Evolutionary conservation across 2,888 invertebrate genomes (phyloP).

Genomic region (Dyspetes luteomarginatus): DNA sequence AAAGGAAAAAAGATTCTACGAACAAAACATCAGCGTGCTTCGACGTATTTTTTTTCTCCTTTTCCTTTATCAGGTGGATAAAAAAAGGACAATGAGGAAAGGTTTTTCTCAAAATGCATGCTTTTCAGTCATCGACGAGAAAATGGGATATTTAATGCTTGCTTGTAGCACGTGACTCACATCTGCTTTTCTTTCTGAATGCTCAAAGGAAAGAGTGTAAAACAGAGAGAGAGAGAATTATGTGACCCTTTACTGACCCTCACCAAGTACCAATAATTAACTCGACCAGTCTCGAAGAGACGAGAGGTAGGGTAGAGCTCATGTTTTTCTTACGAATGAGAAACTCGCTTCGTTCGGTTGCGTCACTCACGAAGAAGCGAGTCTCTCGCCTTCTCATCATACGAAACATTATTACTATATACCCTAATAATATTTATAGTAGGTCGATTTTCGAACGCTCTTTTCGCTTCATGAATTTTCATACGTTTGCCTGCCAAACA

Average conservation of each 20-base stretch:
- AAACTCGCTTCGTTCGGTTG: constrained; percentile 52
- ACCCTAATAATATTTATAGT: no score
- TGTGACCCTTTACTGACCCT: constrained; percentile 79
- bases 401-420: no score
- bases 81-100: neutral
- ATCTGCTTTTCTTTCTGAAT: constrained; percentile 76
- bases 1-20: neutral
- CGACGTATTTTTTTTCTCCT: neutral
- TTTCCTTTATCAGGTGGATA: neutral
- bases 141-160: neutral
- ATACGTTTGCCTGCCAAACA: no score
- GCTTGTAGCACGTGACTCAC: constrained; percentile 77
- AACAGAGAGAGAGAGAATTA: neutral
- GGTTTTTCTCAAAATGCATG: neutral
- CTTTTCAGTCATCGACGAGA: neutral
- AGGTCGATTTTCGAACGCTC: no score
- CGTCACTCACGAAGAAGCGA: constrained; percentile 53
- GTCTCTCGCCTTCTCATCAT: constrained; percentile 42
- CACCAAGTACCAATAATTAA: constrained; percentile 82
- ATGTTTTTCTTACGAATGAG: constrained; percentile 40
- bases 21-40: neutral
- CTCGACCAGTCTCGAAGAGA: constrained; percentile 71
- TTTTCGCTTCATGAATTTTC: no score
- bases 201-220: constrained; percentile 18
- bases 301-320: constrained; percentile 18